Conservation (phyloP, 92 coral and sea anemone genomes). For the Siderastrea radians region DNA sequence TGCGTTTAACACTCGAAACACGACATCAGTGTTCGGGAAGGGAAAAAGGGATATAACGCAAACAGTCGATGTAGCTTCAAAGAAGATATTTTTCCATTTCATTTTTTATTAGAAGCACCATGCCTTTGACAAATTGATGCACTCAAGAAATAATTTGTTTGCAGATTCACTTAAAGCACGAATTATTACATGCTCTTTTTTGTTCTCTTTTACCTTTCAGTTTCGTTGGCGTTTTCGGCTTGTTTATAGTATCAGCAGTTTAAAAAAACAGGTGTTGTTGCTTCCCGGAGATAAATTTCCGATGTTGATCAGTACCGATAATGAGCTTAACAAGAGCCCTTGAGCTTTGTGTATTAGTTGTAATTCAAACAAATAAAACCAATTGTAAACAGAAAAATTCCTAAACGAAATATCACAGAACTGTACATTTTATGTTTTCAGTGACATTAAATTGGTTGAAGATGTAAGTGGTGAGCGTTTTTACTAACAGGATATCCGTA, state of each 20-base stretch:
- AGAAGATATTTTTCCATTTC: background rate
- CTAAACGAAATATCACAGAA: no score
- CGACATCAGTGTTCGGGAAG: background rate
- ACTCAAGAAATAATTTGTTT: no score
- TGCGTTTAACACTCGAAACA: constrained; percentile 21
- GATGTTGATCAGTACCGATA: background rate
- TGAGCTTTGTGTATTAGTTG: no score
- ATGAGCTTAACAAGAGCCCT: no score
- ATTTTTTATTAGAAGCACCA: background rate
- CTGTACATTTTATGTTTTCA: no score
- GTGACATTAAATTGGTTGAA: no score
- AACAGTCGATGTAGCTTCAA: background rate
- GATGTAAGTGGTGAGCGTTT: no score
- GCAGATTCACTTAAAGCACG: no score
- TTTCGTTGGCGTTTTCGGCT: background rate
- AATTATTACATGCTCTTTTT: background rate
- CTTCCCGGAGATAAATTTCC: background rate
- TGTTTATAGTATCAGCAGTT: background rate
- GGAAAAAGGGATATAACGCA: background rate
- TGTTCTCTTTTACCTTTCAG: background rate
- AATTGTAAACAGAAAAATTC: no score
- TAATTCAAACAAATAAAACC: no score
- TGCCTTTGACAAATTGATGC: no score
- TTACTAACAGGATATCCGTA: no score
- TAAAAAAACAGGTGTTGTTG: background rate